phyloP scores from a whole-genome alignment of 1,140 invertebrate genomes.

The Trichonephila clavipes region DNA sequence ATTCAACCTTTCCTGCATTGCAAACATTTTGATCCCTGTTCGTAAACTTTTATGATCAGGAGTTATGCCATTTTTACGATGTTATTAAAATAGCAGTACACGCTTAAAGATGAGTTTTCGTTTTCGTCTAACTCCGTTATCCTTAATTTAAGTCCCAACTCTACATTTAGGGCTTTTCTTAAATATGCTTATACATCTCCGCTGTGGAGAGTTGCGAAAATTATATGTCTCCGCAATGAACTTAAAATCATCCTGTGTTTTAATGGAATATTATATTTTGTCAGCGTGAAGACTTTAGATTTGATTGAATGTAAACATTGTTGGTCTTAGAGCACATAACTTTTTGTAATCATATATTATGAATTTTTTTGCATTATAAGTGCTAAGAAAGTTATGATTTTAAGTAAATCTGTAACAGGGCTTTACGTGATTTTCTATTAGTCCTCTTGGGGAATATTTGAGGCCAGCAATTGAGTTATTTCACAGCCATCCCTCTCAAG shows the following conservation, averaged over 20 bases:
- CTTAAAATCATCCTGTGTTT: background rate
- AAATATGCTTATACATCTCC: background rate
- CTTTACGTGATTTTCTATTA: too few species aligned
- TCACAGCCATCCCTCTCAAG: too few species aligned
- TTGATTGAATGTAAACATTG: too few species aligned
- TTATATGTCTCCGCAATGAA: slow-evolving; percentile 6
- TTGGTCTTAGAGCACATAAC: too few species aligned
- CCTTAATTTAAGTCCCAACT: slow-evolving; percentile 49
- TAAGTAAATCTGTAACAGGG: too few species aligned
- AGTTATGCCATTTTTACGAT: slow-evolving; percentile 47
- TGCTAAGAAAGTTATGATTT: too few species aligned
- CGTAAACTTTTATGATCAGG: slow-evolving; percentile 70
- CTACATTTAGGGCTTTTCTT: background rate
- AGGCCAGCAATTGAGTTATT: too few species aligned
- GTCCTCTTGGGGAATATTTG: too few species aligned
- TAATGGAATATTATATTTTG: background rate
- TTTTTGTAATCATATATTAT: too few species aligned
- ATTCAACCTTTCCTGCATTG: background rate
- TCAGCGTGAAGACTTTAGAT: too few species aligned
- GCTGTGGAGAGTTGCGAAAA: background rate
- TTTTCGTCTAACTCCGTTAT: background rate
- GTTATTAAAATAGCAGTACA: slow-evolving; percentile 66
- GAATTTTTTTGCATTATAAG: too few species aligned
- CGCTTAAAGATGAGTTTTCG: slow-evolving; percentile 63
- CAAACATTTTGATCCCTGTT: slow-evolving; percentile 31